These are phyloP conservation scores for Anabas testudineus DNA, from an alignment of 2,797 vertebrate species.

Conservation along the genomic window DNA sequence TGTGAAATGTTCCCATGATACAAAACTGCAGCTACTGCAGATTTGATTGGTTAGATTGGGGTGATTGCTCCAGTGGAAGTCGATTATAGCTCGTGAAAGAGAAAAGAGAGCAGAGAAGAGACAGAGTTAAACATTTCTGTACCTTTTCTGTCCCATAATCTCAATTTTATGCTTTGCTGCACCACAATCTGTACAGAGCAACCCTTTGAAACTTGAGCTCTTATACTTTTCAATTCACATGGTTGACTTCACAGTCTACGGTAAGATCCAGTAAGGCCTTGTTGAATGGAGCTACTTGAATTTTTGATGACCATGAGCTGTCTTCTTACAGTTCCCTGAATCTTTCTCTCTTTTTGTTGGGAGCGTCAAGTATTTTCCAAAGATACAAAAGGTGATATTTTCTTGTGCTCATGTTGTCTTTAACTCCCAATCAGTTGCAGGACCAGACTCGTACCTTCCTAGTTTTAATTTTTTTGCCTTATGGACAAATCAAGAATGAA, in stretches of 20 bases:
- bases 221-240: conserved; percentile 11
- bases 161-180: conserved; percentile 26
- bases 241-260: conserved; percentile 2
- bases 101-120: not conserved
- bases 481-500: no score
- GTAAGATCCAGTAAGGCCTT: not conserved
- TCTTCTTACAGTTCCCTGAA: conserved; percentile 9
- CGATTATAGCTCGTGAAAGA: conserved; percentile 16
- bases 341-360: not conserved
- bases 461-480: no score
- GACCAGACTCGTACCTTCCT: no score
- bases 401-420: no score
- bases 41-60: not conserved
- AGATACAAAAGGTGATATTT: no score
- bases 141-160: conserved; percentile 26
- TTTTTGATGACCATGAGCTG: conserved; percentile 13
- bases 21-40: conserved; percentile 2
- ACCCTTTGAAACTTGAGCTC: conserved; percentile 15
- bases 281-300: conserved; percentile 14
- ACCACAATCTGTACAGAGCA: conserved; percentile 3
- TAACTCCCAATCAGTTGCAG: no score
- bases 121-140: not conserved
- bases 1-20: conserved; percentile 14
- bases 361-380: not conserved
- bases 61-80: not conserved